Base-by-base conservation (phyloP, 1,140 invertebrate genomes). In the Sycophaga agraensis region DNA sequence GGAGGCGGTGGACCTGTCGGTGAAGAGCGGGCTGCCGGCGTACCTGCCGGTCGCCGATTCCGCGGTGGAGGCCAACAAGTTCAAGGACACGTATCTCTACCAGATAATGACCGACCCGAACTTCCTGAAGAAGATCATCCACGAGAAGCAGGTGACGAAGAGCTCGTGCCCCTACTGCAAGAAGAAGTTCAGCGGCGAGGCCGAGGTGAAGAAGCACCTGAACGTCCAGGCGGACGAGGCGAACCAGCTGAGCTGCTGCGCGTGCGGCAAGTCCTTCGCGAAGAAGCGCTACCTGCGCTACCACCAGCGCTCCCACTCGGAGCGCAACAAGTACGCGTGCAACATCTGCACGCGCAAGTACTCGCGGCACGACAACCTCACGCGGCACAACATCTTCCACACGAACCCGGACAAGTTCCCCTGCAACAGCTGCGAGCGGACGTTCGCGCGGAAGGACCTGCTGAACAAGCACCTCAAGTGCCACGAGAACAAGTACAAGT, bases 391-490 rank as follows among this genome's bases (percentile, higher is more conserved):
- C 54, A 70, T 68, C 22, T 73, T 76, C 17, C 77, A 79, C 53
- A 75, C 72, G 40, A 79, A 79, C 57, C 77, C 77, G 1, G 67
- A 75, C 35, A 79, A 78, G 61, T 79, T 75, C 60, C 65, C 68
- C 1, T 79, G 76, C 56, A 66, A 64, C 14, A 69, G 59, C 9
- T 79, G 77, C 61, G 70, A 76, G n/a, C 71, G 70, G 8, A 73
- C 73, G 1, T 78, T 78, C 19, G 68, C 75, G 4, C 68, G 77
- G 6, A 78, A 76, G 39, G 77, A 79, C 55, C 62, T 77, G 17
- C 42, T 79, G 16, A 76, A 76, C 24, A 79, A 79, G 57, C 77
- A 79, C 40, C 57, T 71, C 7, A 77, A 76, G 51, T 71, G 67
- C 19, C 76, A 78, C 51, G 72, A 79, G 34, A 73, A 73, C 34